phyloP scores from a whole-genome alignment of 2,888 invertebrate species.

The Conomelus anceps region DNA sequence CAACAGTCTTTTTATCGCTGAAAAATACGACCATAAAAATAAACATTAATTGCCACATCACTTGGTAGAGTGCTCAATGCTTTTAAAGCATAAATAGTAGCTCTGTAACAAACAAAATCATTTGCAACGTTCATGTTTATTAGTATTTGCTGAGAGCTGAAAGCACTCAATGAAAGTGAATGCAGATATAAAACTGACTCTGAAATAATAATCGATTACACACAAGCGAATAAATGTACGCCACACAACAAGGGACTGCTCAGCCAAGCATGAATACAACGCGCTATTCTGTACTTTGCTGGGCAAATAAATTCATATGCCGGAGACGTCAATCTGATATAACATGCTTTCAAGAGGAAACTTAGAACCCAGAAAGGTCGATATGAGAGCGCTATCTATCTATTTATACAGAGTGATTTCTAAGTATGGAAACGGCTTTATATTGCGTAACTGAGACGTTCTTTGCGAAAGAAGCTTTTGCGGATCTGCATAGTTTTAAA shows the following conservation, averaged over 20 bases:
- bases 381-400: background rate
- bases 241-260: background rate
- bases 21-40: background rate
- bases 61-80: background rate
- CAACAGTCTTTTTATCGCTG: background rate
- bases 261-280: background rate
- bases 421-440: no score
- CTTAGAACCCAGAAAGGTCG: background rate
- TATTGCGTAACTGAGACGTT: no score
- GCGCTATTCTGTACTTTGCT: background rate
- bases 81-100: no score
- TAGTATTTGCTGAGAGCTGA: background rate
- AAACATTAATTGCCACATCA: background rate
- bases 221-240: background rate
- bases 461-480: no score
- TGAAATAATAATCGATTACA: background rate
- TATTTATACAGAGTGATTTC: no score
- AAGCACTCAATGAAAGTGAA: background rate
- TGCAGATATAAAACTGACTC: background rate
- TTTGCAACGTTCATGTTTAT: background rate
- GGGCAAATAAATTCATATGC: background rate
- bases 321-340: background rate
- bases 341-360: background rate
- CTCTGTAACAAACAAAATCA: background rate
- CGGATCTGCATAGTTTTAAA: no score